These are phyloP conservation scores for Drosophila recens DNA, from an alignment of 2,888 invertebrate species.

Conservation along the genomic window DNA sequence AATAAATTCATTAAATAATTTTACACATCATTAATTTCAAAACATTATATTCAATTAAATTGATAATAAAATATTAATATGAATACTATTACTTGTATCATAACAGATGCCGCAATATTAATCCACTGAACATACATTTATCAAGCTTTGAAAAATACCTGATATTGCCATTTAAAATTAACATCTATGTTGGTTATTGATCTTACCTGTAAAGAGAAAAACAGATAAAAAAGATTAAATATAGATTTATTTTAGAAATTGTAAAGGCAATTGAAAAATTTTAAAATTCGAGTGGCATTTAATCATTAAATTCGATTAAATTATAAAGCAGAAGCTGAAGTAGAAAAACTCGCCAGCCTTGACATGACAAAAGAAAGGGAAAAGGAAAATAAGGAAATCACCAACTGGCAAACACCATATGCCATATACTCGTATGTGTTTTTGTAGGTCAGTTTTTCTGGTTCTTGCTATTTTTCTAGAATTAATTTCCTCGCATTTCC, in stretches of 20 bases:
- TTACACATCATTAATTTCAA: no score
- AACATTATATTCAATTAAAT: no score
- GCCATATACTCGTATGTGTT: background rate
- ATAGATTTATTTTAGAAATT: constrained; percentile 16
- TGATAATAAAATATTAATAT: background rate
- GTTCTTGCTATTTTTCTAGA: constrained; percentile 25
- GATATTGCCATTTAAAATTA: background rate
- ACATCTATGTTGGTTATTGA: background rate
- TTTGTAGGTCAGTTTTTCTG: constrained; percentile 55
- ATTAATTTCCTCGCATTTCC: constrained; percentile 70
- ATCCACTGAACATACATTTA: background rate
- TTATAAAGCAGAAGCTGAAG: constrained; percentile 1
- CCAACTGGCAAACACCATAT: constrained; percentile 12
- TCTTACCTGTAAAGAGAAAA: constrained; percentile 56
- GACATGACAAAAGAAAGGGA: background rate
- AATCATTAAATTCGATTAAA: constrained; percentile 10
- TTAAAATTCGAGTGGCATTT: constrained; percentile 14
- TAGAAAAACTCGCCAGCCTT: constrained; percentile 16
- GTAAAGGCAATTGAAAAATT: constrained; percentile 2
- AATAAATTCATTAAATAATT: no score
- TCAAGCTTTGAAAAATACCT: constrained; percentile 2
- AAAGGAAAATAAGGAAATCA: constrained; percentile 19
- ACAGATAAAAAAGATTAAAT: constrained; percentile 21
- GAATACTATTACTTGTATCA: background rate
- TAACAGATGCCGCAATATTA: background rate